phyloP scores from a whole-genome alignment of 2,888 invertebrate species.

The Scaptodrosophila latifasciaeformis region DNA sequence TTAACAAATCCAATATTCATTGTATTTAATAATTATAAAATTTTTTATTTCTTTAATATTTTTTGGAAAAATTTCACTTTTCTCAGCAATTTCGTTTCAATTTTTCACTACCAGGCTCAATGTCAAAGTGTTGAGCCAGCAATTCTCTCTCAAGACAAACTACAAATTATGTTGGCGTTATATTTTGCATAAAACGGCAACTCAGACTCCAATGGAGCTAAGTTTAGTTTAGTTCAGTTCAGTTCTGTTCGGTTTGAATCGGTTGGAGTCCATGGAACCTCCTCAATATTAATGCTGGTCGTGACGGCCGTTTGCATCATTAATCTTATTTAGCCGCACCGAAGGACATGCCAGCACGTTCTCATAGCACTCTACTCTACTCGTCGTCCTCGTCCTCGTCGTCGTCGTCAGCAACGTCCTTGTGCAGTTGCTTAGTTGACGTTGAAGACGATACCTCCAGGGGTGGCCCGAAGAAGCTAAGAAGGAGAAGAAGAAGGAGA shows the following conservation, averaged over 20 bases:
- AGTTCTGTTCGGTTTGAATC: not conserved
- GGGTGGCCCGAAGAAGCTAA: constrained; percentile 12
- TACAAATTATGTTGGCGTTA: constrained; percentile 33
- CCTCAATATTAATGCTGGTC: constrained; percentile 44
- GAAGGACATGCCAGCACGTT: constrained; percentile 27
- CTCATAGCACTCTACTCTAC: not conserved
- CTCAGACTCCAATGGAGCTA: no score
- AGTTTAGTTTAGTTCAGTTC: no score
- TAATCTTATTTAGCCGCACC: constrained; percentile 53
- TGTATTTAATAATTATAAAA: no score
- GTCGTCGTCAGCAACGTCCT: no score
- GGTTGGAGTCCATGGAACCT: not conserved
- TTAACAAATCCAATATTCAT: no score
- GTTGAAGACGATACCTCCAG: not conserved
- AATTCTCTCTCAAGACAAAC: constrained; percentile 27
- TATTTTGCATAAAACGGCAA: not conserved
- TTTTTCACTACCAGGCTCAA: no score
- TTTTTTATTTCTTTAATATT: no score
- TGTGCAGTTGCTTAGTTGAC: constrained; percentile 21
- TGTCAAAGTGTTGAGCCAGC: no score
- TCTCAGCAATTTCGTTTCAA: not conserved
- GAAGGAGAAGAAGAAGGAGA: no score
- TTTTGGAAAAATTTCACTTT: no score
- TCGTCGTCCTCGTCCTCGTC: not conserved
- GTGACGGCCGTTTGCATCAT: constrained; percentile 45